Conservation (phyloP, 2,888 invertebrate genomes). For the Sceliomorpha sp. region DNA sequence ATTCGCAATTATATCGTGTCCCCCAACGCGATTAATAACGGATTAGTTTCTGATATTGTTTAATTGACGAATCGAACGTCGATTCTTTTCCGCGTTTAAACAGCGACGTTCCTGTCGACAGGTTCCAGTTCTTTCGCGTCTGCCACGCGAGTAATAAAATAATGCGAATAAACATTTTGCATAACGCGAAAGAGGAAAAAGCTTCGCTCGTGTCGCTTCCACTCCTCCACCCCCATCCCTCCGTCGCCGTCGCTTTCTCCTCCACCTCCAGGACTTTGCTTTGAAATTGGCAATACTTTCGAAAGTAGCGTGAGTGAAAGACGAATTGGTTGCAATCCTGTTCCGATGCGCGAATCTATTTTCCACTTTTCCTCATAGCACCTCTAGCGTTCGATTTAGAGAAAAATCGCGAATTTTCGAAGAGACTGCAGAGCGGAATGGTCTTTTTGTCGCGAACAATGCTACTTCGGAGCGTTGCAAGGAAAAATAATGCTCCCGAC, state of each 20-base stretch:
- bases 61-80: no score
- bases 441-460: constrained; percentile 56
- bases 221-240: no score
- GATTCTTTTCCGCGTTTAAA: no score
- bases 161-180: constrained; percentile 50
- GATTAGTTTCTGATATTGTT: no score
- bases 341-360: constrained; percentile 57
- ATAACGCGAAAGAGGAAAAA: constrained; percentile 48
- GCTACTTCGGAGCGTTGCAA: constrained; percentile 38
- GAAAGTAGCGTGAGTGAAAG: constrained; percentile 54
- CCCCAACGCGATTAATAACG: no score
- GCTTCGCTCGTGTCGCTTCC: no score
- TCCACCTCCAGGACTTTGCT: constrained; percentile 39
- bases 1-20: no score
- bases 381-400: constrained; percentile 55
- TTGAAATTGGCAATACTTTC: constrained; percentile 56
- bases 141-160: constrained; percentile 35
- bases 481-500: constrained; percentile 46
- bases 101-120: neutral
- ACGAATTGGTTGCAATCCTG: constrained; percentile 57
- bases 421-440: constrained; percentile 45
- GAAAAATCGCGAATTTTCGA: constrained; percentile 56
- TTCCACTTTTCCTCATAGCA: constrained; percentile 55
- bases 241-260: no score
- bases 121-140: constrained; percentile 27